Evolutionary conservation across 2,888 invertebrate species (phyloP).

Genomic region (Pycnomerus fuliginosus): DNA sequence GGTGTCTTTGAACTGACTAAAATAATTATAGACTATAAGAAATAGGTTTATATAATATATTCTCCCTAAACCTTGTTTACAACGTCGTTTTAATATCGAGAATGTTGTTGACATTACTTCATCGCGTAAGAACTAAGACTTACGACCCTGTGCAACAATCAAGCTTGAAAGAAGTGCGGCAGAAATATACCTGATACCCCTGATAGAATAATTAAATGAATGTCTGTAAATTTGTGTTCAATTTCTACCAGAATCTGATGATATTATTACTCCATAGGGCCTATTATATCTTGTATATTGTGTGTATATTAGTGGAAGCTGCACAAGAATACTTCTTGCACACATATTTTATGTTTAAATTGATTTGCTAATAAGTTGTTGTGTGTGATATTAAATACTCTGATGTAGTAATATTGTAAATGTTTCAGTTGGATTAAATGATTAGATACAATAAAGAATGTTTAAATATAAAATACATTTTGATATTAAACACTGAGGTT

Average conservation of each 20-base stretch:
- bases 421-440: constrained; percentile 17
- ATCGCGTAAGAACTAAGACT: too few relatives aligned
- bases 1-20: constrained; percentile 27
- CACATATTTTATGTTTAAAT: constrained; percentile 37
- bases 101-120: too few relatives aligned
- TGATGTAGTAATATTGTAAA: constrained; percentile 13
- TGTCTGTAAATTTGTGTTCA: constrained; percentile 13
- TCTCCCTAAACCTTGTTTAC: too few relatives aligned
- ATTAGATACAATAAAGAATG: too few relatives aligned
- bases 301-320: constrained; percentile 24
- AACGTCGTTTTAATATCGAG: too few relatives aligned
- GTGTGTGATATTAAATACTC: constrained; percentile 30
- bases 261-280: constrained; percentile 10
- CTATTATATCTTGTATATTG: constrained; percentile 15
- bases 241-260: not conserved
- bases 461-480: too few relatives aligned
- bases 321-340: constrained; percentile 35
- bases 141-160: constrained; percentile 6
- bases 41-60: too few relatives aligned
- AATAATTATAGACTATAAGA: constrained; percentile 22
- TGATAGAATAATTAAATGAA: constrained; percentile 3
- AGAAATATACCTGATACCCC: constrained; percentile 5
- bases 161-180: constrained; percentile 8
- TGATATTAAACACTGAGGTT: too few relatives aligned
- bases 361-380: constrained; percentile 31